Percentiles rank a stretch among this genome's conserved stretches.
phyloP scores from a whole-genome alignment of 2,888 invertebrate genomes.

The Timema podura region DNA sequence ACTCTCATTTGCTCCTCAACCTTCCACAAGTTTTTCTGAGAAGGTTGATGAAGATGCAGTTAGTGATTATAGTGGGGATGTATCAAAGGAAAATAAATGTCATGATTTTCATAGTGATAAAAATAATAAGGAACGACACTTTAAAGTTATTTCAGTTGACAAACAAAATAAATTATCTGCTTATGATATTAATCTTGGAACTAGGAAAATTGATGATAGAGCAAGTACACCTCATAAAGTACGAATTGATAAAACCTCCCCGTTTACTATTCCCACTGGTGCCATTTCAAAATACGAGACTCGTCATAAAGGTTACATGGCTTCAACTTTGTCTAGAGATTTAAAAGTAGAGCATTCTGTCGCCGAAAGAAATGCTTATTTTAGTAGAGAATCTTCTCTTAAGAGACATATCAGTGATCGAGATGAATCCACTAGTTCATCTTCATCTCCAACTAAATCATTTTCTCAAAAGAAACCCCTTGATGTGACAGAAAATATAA shows the following conservation, averaged over 20 bases:
- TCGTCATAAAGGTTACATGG: constrained; percentile 51
- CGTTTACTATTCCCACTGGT: background rate
- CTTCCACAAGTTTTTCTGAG: constrained; percentile 11
- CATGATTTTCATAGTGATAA: too few relatives aligned
- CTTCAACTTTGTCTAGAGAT: constrained; percentile 55
- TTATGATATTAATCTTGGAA: too few relatives aligned
- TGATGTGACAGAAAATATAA: too few relatives aligned
- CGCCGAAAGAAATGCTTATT: constrained; percentile 25
- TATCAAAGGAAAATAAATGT: too few relatives aligned
- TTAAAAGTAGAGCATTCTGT: constrained; percentile 48
- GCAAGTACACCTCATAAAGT: too few relatives aligned
- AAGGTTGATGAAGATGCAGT: constrained; percentile 12
- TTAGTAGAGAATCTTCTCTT: constrained; percentile 25
- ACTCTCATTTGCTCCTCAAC: constrained; percentile 10
- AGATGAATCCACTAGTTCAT: constrained; percentile 14
- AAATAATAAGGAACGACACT: too few relatives aligned
- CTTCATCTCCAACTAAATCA: constrained; percentile 21
- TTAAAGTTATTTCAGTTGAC: too few relatives aligned
- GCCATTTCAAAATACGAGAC: background rate
- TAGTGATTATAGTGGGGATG: background rate
- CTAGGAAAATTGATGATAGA: too few relatives aligned
- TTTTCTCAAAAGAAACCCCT: constrained; percentile 15
- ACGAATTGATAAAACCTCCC: background rate
- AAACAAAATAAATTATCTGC: too few relatives aligned
- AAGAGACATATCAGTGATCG: constrained; percentile 24